Percentiles rank a stretch among this genome's conserved stretches.
Evolutionary conservation across 2,888 invertebrate species (phyloP).

Genomic region (Habrosyne pyritoides): DNA sequence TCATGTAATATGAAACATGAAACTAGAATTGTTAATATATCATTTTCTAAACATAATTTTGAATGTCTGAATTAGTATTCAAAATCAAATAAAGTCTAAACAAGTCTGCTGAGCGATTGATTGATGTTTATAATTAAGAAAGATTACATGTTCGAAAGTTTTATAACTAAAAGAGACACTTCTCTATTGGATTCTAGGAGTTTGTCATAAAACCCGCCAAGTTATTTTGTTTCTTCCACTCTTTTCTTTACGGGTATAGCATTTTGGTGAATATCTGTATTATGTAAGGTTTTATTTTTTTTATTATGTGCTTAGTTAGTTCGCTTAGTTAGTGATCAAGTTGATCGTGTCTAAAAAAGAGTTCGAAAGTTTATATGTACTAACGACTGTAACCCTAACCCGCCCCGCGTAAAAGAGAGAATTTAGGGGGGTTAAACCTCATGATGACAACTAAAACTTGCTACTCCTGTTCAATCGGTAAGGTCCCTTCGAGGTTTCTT

Average conservation of each 20-base stretch:
- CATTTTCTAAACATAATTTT: background rate
- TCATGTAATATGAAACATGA: background rate
- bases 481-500: background rate
- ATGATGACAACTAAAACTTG: background rate
- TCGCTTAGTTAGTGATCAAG: too few relatives aligned
- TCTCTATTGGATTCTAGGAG: background rate
- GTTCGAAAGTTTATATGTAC: too few relatives aligned
- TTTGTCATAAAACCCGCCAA: background rate
- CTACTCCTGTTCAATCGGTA: background rate
- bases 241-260: background rate
- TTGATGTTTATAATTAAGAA: slow-evolving; percentile 5
- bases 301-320: too few relatives aligned
- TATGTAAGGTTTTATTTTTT: too few relatives aligned
- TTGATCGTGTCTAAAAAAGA: too few relatives aligned
- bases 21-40: background rate
- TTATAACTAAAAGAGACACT: background rate
- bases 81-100: slow-evolving; percentile 1
- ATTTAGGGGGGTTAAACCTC: background rate
- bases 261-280: too few relatives aligned
- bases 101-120: background rate
- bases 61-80: background rate
- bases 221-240: background rate
- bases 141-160: slow-evolving; percentile 7
- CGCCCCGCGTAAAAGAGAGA: too few relatives aligned
- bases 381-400: too few relatives aligned